Evolutionary conservation across 2,888 invertebrate genomes (phyloP).

Genomic region (Brachypalpus laphriformis): DNA sequence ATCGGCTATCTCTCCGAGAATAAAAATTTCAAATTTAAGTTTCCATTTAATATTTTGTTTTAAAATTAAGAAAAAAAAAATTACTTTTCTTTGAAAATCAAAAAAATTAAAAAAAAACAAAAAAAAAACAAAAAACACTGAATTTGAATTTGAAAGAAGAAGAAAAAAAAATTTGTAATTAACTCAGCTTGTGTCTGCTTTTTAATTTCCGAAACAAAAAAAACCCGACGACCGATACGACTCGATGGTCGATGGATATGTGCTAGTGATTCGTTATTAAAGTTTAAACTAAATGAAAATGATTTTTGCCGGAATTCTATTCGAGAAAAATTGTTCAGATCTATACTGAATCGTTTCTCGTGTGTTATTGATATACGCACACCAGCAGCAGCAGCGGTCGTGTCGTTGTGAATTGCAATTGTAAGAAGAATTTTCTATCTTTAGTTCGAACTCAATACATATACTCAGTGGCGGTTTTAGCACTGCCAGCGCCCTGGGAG

Average conservation of each 20-base stretch:
- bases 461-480: no score
- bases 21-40: not conserved
- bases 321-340: slow-evolving; percentile 32
- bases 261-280: slow-evolving; percentile 71
- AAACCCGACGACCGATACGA: slow-evolving; percentile 74
- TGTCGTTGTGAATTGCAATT: slow-evolving; percentile 46
- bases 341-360: slow-evolving; percentile 2
- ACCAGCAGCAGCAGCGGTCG: slow-evolving; percentile 1
- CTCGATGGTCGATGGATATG: slow-evolving; percentile 74
- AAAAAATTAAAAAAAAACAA: not conserved
- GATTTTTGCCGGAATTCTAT: slow-evolving; percentile 49
- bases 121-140: slow-evolving; percentile 9
- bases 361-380: slow-evolving; percentile 38
- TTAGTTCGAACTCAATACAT: slow-evolving; percentile 50
- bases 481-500: no score
- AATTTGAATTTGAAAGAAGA: no score
- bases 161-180: no score
- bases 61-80: no score
- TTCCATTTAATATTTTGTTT: slow-evolving; percentile 26
- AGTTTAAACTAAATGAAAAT: slow-evolving; percentile 69
- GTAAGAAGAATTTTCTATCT: slow-evolving; percentile 61
- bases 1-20: not conserved
- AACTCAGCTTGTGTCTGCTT: slow-evolving; percentile 51
- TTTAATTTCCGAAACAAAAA: slow-evolving; percentile 66
- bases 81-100: slow-evolving; percentile 44